Evolutionary conservation across 1,140 invertebrate genomes (phyloP).

Genomic region (Sycophaga agraensis): DNA sequence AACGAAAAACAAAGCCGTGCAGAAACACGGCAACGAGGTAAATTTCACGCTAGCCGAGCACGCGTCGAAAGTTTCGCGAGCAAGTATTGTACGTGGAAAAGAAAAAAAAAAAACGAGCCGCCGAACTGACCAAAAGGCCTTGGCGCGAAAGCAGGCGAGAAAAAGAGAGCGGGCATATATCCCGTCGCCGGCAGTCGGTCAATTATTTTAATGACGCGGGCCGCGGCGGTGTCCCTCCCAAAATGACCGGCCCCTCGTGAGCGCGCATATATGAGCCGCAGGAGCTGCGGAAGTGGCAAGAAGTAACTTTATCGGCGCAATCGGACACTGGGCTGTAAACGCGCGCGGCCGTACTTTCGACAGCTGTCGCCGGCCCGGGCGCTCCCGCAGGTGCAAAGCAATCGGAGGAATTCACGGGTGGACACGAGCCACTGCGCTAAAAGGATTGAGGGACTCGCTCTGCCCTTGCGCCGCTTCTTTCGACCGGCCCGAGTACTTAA

Average conservation of each 20-base stretch:
- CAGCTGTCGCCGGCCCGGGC: not conserved
- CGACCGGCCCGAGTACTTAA: too few species aligned
- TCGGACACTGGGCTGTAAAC: not conserved
- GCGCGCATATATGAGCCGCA: too few species aligned
- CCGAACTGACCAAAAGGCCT: too few species aligned
- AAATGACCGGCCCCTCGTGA: not conserved
- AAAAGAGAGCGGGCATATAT: too few species aligned
- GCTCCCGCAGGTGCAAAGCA: conserved; percentile 12
- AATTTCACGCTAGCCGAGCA: not conserved
- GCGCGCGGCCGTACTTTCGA: not conserved
- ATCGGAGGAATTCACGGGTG: conserved; percentile 1
- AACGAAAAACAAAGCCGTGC: too few species aligned
- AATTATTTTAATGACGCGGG: conserved; percentile 12
- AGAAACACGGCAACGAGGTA: not conserved
- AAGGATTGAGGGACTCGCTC: too few species aligned
- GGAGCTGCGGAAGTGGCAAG: not conserved
- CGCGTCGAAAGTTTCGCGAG: not conserved
- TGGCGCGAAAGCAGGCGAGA: too few species aligned
- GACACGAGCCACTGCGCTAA: not conserved
- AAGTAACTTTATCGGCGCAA: conserved; percentile 8
- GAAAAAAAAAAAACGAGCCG: too few species aligned
- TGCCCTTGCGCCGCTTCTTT: too few species aligned
- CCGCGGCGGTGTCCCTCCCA: not conserved
- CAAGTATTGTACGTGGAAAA: too few species aligned
- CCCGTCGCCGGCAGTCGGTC: not conserved